Percentiles rank a stretch among this genome's conserved stretches.
Evolutionary conservation across 2,797 vertebrate genomes (phyloP).

Genomic region (Coregonus suidteri): DNA sequence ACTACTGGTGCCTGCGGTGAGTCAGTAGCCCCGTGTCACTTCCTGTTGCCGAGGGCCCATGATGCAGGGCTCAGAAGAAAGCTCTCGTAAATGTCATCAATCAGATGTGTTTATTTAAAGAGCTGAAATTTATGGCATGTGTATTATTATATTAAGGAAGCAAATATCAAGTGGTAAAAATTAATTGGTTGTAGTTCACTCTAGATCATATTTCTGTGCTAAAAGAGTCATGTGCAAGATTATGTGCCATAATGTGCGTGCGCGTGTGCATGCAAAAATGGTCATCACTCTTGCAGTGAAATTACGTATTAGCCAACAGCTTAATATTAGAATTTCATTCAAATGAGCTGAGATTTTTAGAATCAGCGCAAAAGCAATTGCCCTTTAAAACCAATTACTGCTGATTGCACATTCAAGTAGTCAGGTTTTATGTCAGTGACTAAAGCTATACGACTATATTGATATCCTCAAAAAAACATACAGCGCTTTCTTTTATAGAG

Average conservation of each 20-base stretch:
- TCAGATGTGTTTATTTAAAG: background rate
- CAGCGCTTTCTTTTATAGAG: background rate
- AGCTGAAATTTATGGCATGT: background rate
- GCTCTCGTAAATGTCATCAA: background rate
- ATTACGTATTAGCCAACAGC: background rate
- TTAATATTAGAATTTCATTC: background rate
- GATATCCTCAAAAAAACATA: constrained; percentile 4
- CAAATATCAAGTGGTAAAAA: background rate
- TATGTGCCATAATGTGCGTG: background rate
- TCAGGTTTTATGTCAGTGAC: constrained; percentile 6
- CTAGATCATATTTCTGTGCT: background rate
- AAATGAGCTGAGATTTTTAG: background rate
- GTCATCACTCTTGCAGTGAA: background rate
- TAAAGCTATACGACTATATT: background rate
- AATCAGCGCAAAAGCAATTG: constrained; percentile 36
- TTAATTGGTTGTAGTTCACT: background rate
- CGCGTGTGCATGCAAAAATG: background rate
- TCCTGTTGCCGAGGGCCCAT: background rate
- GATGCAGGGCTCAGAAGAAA: background rate
- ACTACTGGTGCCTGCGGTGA: constrained; percentile 89
- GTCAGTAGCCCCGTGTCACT: constrained; percentile 51
- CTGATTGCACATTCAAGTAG: constrained; percentile 33
- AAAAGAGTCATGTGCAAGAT: background rate
- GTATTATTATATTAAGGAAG: background rate
- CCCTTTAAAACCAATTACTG: constrained; percentile 50